Evolutionary conservation across 2,797 vertebrate species (phyloP).

Genomic region (Pampus argenteus): DNA sequence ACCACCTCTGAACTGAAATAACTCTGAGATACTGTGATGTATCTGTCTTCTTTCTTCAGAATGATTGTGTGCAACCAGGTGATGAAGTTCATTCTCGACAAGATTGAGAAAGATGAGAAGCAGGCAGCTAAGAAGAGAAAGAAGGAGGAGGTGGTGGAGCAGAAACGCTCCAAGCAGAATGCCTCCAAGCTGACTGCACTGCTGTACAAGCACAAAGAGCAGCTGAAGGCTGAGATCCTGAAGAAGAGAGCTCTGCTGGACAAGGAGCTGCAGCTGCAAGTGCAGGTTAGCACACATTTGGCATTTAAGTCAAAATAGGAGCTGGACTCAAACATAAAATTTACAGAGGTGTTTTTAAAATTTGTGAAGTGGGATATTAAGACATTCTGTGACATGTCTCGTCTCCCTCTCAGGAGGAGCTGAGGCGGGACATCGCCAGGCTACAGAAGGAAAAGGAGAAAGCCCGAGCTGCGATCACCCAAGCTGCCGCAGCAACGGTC

Average conservation of each 20-base stretch:
- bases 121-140: conserved; percentile 98
- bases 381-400: neutral
- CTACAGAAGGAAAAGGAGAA: conserved; percentile 94
- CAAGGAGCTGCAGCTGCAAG: conserved; percentile 97
- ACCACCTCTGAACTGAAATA: neutral
- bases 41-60: conserved; percentile 75
- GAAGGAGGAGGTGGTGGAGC: conserved; percentile 96
- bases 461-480: conserved; percentile 86
- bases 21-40: neutral
- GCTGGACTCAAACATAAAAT: too few species aligned
- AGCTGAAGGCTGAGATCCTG: conserved; percentile 96
- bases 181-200: conserved; percentile 95
- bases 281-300: conserved; percentile 87
- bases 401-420: conserved; percentile 89
- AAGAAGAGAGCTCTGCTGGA: conserved; percentile 97
- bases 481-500: conserved; percentile 76
- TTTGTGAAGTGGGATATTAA: neutral
- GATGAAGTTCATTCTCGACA: conserved; percentile 99
- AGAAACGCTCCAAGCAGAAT: conserved; percentile 96
- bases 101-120: conserved; percentile 99
- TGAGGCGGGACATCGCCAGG: conserved; percentile 91
- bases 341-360: neutral
- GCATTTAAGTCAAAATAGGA: neutral
- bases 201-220: conserved; percentile 98
- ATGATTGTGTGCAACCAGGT: conserved; percentile 99